Evolutionary conservation across 2,888 invertebrate species (phyloP), one percentile per base, ranked within the genome.

Genomic region (Orchestes rusci): DNA sequence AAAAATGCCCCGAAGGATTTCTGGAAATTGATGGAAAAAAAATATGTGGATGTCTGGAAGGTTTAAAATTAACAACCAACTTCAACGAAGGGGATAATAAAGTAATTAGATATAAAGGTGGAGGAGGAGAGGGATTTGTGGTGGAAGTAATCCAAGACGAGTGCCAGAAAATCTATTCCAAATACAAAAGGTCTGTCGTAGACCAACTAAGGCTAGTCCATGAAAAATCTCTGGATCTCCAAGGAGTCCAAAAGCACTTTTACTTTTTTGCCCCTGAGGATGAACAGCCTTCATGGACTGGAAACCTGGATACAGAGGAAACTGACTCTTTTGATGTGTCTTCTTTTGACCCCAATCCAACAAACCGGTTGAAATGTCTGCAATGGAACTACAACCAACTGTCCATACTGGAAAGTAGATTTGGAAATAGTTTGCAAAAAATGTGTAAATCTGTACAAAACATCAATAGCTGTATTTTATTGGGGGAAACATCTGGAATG

Each of bases 41-140:
- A 10, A 67, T 75, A 36, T 79, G 79, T 54, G 79, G 78, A 1
- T 79, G 79, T 53, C 70, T 70, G 38, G 71, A 70, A 2, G 70
- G 70, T 2, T 51, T 68, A 7, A 68, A 65, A 44, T 31, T 71
- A 1, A 57, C 62, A 3, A 61, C 66, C 0, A 49, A 59, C 2
- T 70, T 70, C 48, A 20, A 59, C 39, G 48, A 50, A 17, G 44
- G 64, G 31, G 52, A 62, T n/a, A 59, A 67, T 1, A 77, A 76
- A 58, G 55, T 74, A 31, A 28, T 65, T 1, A 63, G 67, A 4
- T 69, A 74, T 53, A 61, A 67, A 2, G 60, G 64, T 12, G 12
- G 12, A 15, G 63, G 57, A 27, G 63, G 65, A 43, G 62, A 58
- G 41, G 78, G 79, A 13, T 78, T 79, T 55, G 59, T 74, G 2